Percentiles rank a stretch among this genome's conserved stretches.
These are phyloP conservation scores for Chironomus tentans DNA, from an alignment of 2,888 invertebrate species.

Conservation along the genomic window DNA sequence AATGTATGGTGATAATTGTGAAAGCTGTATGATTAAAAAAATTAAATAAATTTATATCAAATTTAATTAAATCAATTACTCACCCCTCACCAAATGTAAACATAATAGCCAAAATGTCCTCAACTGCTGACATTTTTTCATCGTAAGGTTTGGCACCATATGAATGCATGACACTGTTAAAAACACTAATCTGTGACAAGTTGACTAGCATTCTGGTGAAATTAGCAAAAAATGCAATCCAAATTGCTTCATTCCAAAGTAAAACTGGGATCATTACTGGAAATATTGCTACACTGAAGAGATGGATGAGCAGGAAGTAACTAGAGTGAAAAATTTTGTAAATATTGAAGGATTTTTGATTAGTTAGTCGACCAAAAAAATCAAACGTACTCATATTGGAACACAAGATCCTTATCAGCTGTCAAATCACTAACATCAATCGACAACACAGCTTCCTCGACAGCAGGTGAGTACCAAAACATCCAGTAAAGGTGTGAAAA, in stretches of 20 bases:
- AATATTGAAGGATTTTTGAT: too few species aligned
- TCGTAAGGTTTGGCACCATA: neutral
- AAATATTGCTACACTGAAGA: neutral
- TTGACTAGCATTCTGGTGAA: neutral
- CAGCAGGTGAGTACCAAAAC: neutral
- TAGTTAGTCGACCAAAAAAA: too few species aligned
- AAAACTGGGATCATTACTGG: neutral
- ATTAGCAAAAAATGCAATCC: neutral
- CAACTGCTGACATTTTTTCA: neutral
- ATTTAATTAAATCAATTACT: neutral
- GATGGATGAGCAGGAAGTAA: neutral
- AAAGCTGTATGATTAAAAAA: too few species aligned
- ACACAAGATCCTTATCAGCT: neutral
- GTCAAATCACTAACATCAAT: neutral
- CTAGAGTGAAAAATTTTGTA: neutral
- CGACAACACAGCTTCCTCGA: neutral
- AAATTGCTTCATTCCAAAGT: neutral
- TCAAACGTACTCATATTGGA: neutral
- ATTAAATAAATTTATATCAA: too few species aligned
- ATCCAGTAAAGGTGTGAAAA: neutral
- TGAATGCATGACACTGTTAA: neutral
- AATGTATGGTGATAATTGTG: slow-evolving; percentile 59
- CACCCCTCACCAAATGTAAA: neutral
- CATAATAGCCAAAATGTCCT: neutral
- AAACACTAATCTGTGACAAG: neutral